These are phyloP conservation scores for Disparrhopalites patrizii DNA, from an alignment of 2,888 invertebrate species.

Conservation along the genomic window DNA sequence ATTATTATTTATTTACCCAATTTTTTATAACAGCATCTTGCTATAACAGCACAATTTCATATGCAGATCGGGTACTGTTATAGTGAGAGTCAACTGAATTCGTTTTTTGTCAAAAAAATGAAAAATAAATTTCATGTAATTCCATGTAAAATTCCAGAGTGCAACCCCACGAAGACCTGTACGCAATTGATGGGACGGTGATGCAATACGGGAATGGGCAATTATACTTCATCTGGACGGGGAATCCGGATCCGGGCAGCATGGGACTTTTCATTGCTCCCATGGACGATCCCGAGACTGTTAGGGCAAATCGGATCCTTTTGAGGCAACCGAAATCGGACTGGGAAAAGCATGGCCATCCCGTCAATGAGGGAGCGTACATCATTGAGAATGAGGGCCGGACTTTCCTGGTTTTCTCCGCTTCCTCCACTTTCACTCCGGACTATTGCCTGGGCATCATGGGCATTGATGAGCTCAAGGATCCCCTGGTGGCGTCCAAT, in stretches of 20 bases:
- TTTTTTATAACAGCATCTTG: too few relatives aligned
- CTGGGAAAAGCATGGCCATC: conserved; percentile 42
- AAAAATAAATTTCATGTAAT: too few relatives aligned
- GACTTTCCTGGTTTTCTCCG: conserved; percentile 42
- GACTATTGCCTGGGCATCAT: conserved; percentile 44
- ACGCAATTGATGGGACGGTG: conserved; percentile 44
- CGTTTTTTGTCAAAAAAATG: too few relatives aligned
- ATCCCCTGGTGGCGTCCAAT: conserved; percentile 38
- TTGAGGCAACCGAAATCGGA: conserved; percentile 35
- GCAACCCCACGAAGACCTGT: conserved; percentile 34
- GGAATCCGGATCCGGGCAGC: conserved; percentile 36
- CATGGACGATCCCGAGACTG: conserved; percentile 38
- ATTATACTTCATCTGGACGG: conserved; percentile 44
- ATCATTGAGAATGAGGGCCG: conserved; percentile 36
- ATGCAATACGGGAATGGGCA: conserved; percentile 34
- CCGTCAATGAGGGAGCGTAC: conserved; percentile 42
- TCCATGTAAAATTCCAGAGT: too few relatives aligned
- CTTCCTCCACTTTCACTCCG: conserved; percentile 39
- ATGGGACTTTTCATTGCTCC: conserved; percentile 43
- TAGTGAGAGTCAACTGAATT: too few relatives aligned
- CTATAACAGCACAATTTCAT: too few relatives aligned
- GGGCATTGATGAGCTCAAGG: conserved; percentile 35
- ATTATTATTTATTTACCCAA: too few relatives aligned
- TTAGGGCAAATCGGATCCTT: conserved; percentile 30
- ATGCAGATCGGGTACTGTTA: too few relatives aligned